These are phyloP conservation scores for Channa argus DNA, from an alignment of 2,113 vertebrate species.

Conservation along the genomic window DNA sequence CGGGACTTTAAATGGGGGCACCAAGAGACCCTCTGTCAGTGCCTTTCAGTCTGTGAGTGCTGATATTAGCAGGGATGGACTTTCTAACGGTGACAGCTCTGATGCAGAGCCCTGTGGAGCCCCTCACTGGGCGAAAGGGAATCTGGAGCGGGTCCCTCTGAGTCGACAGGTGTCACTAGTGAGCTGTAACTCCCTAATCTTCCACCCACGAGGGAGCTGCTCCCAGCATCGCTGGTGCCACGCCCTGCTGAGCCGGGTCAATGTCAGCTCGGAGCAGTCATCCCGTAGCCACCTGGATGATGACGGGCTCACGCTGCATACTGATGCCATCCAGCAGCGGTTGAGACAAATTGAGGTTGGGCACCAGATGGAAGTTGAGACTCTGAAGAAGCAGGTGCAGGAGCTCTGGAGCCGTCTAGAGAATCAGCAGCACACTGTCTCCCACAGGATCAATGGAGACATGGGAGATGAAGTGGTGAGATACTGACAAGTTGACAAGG, in stretches of 20 bases:
- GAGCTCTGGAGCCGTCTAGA: constrained; percentile 94
- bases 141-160: constrained; percentile 85
- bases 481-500: background rate
- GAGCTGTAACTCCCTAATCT: constrained; percentile 86
- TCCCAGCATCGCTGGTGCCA: constrained; percentile 88
- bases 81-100: constrained; percentile 85
- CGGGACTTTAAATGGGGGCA: constrained; percentile 85
- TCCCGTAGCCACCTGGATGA: constrained; percentile 92
- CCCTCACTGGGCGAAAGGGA: constrained; percentile 73
- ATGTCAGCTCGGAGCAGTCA: constrained; percentile 89
- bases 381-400: constrained; percentile 95
- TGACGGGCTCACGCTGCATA: constrained; percentile 92
- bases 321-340: constrained; percentile 91
- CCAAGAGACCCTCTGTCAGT: constrained; percentile 84
- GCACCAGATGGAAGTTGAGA: constrained; percentile 96
- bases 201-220: constrained; percentile 80
- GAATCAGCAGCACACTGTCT: constrained; percentile 87
- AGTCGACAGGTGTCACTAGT: constrained; percentile 88
- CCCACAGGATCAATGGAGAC: constrained; percentile 90
- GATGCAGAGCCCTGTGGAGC: constrained; percentile 68
- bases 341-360: constrained; percentile 95
- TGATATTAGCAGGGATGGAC: constrained; percentile 84
- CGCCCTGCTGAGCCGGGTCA: constrained; percentile 68
- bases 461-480: constrained; percentile 94
- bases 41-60: constrained; percentile 86